phyloP scores from a whole-genome alignment of 2,113 vertebrate genomes.

The Salvelinus alpinus region DNA sequence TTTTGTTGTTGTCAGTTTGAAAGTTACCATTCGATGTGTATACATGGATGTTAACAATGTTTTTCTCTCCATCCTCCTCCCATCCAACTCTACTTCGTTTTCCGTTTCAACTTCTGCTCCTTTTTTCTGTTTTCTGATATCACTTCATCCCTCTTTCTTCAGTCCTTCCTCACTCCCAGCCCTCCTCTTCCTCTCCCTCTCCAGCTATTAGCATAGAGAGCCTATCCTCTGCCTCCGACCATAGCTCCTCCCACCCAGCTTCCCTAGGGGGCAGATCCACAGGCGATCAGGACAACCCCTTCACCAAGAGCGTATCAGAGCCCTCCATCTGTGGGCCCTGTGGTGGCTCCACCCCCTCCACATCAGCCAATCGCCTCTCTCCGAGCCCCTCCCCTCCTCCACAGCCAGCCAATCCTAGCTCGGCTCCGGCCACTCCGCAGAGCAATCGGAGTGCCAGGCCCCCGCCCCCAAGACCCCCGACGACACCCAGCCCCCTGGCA shows the following conservation, averaged over 20 bases:
- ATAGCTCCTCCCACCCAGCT: constrained; percentile 72
- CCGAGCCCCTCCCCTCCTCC: constrained; percentile 38
- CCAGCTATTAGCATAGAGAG: constrained; percentile 92
- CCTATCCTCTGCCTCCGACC: constrained; percentile 79
- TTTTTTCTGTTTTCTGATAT: neutral
- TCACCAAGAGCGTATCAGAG: constrained; percentile 83
- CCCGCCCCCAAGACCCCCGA: constrained; percentile 56
- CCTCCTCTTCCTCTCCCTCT: constrained; percentile 87
- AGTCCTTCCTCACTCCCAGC: constrained; percentile 78
- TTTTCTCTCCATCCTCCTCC: constrained; percentile 14
- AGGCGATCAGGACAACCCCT: constrained; percentile 59
- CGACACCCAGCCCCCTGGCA: constrained; percentile 59
- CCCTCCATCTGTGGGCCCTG: constrained; percentile 80
- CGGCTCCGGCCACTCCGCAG: constrained; percentile 76
- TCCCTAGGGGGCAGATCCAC: constrained; percentile 34
- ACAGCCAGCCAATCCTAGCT: constrained; percentile 61
- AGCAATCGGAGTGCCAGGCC: constrained; percentile 62
- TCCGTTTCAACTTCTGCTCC: constrained; percentile 3
- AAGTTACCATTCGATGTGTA: neutral
- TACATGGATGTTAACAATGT: neutral
- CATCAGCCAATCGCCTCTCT: constrained; percentile 51
- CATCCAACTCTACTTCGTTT: constrained; percentile 26
- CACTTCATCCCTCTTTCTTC: constrained; percentile 23
- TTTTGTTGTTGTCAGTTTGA: neutral
- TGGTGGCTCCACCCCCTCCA: constrained; percentile 22